Evolutionary conservation across 2,888 invertebrate species (phyloP), one percentile per base, ranked within the genome.

Genomic region (Caenorhabditis becei): DNA sequence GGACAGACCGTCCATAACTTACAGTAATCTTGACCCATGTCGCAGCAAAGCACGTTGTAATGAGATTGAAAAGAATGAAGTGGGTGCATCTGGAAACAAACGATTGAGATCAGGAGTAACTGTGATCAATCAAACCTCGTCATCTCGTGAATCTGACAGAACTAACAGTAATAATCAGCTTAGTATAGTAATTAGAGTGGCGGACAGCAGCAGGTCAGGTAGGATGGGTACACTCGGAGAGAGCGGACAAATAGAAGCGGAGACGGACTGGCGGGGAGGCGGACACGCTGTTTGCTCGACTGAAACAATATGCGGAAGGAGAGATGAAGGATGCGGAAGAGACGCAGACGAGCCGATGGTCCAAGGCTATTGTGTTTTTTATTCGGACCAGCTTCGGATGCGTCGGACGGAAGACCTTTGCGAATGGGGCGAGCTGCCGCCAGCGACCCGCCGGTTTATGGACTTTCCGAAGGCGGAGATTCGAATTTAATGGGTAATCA

Each of bases 21-120:
- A 80, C 75, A 37, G 59, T 70, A 37, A 80, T 74, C 51, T 80
- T 79, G 20, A 79, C 78, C 78, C 78, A 79, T 16, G 61, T 69
- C 54, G 77, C 67, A 37, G 63, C 62, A 58, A 69, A 58, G 11
- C 62, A 69, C 23, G 49, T 63, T 2, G 69, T 49, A 20, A 74
- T 28, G 8, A 74, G 18, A 11, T 74, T 47, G 26, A 66, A 51
- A 4, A 66, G 49, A 1, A 74, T 24, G 1, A 66, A n/a, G 35
- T 16, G 20, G 1, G 47, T 35, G 37, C n/a, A 37, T 20, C 74
- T 74, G 66, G n/a, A 74, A 71, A 37, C 3, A 37, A 58, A 14
- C 53, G 16, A 47, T 47, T 18, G 23, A 8, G 26, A 28, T 11
- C 24, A 51, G 37, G 26, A 51, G 20, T 35, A 28, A 24, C 14